Conservation (phyloP, 2,888 invertebrate species). For the Lasioglossum pauxillum region DNA sequence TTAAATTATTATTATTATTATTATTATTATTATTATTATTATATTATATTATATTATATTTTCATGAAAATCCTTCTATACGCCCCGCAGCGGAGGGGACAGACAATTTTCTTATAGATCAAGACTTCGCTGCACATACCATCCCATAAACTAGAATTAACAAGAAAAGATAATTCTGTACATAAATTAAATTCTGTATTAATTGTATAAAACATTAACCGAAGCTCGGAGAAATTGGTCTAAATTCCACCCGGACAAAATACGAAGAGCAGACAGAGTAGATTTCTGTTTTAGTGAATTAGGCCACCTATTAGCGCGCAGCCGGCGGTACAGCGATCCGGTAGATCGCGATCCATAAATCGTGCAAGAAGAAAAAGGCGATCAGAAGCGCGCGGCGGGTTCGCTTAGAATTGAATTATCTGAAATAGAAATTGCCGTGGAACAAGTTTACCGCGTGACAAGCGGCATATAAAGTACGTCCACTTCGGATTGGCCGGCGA, state of each 20-base stretch:
- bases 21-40: no score
- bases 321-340: neutral
- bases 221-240: neutral
- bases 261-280: neutral
- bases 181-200: no score
- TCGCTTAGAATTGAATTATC: conserved; percentile 8
- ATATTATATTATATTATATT: no score
- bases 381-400: neutral
- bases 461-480: neutral
- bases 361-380: neutral
- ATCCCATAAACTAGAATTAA: no score
- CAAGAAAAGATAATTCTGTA: no score
- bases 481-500: neutral
- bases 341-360: conserved; percentile 6
- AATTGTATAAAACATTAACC: neutral
- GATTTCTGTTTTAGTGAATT: neutral
- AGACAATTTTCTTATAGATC: no score
- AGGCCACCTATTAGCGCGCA: neutral
- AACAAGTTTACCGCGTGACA: neutral
- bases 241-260: neutral
- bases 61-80: no score
- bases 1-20: no score
- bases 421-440: neutral
- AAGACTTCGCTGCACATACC: no score
- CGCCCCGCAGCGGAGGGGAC: no score